Evolutionary conservation across 1,140 invertebrate genomes (phyloP).

Genomic region (Lordiphosa clarofinis): DNA sequence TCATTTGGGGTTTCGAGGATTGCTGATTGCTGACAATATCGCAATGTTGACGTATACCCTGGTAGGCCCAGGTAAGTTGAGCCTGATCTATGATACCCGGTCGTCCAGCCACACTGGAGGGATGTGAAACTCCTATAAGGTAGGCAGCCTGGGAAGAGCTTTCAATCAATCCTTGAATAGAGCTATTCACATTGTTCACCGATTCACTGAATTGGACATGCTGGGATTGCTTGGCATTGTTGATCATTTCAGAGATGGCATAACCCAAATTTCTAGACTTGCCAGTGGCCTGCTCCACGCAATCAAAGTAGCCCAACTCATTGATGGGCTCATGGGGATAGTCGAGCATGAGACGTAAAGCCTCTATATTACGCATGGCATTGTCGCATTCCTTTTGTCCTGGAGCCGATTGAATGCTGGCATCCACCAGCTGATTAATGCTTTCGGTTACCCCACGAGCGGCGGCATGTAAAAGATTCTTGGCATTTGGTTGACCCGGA

Average conservation of each 20-base stretch:
- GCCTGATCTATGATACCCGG: constrained; percentile 95
- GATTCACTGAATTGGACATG: constrained; percentile 93
- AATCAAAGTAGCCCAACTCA: constrained; percentile 95
- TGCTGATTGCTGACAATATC: constrained; percentile 87
- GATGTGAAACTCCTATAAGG: constrained; percentile 94
- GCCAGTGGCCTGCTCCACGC: constrained; percentile 95
- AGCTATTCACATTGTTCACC: constrained; percentile 90
- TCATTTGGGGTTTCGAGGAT: constrained; percentile 91
- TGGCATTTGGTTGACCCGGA: constrained; percentile 92
- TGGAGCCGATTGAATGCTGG: constrained; percentile 91
- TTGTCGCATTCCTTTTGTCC: constrained; percentile 98
- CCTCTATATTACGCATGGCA: constrained; percentile 95
- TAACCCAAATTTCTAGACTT: constrained; percentile 93
- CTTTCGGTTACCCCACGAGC: constrained; percentile 94
- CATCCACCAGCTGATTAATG: constrained; percentile 93
- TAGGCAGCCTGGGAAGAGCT: constrained; percentile 96
- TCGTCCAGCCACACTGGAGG: constrained; percentile 92
- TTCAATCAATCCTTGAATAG: constrained; percentile 96
- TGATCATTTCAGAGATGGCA: constrained; percentile 96
- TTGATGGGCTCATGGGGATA: constrained; percentile 93
- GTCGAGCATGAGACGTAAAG: constrained; percentile 89
- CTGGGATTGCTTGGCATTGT: constrained; percentile 92
- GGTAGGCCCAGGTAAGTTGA: constrained; percentile 91
- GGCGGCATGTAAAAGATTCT: constrained; percentile 92
- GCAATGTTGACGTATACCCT: constrained; percentile 94